Evolutionary conservation across 2,113 vertebrate species (phyloP).

Genomic region (Merops nubicus): DNA sequence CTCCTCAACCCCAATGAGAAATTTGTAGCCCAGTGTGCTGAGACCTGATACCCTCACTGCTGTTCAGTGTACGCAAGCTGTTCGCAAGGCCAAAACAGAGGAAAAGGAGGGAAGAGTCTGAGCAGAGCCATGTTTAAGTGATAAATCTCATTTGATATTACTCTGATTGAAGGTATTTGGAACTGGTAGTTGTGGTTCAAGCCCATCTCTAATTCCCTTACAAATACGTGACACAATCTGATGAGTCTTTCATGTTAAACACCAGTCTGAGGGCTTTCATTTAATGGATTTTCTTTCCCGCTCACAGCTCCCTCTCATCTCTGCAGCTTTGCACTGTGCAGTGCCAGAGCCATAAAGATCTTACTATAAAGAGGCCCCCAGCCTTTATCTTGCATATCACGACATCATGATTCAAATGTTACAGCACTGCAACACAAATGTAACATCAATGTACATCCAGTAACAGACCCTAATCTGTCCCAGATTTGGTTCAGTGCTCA

Average conservation of each 20-base stretch:
- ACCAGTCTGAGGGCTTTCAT: not conserved
- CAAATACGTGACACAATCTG: not conserved
- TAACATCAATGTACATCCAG: slow-evolving; percentile 70
- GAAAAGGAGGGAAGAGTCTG: not conserved
- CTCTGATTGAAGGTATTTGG: not conserved
- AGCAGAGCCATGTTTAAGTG: not conserved
- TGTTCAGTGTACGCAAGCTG: not conserved
- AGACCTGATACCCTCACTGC: not conserved
- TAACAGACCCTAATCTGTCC: slow-evolving; percentile 59
- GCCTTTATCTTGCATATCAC: slow-evolving; percentile 57
- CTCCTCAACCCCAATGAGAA: rapidly evolving
- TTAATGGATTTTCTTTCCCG: slow-evolving; percentile 10
- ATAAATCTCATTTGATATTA: not conserved
- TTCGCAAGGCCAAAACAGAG: not conserved
- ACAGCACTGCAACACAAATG: slow-evolving; percentile 63
- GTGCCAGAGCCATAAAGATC: slow-evolving; percentile 44
- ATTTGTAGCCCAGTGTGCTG: not conserved
- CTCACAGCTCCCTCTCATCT: slow-evolving; percentile 46
- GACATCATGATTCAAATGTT: slow-evolving; percentile 64
- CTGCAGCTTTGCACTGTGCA: slow-evolving; percentile 22
- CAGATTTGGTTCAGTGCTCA: slow-evolving; percentile 59
- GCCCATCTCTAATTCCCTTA: not conserved
- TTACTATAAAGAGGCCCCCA: slow-evolving; percentile 23
- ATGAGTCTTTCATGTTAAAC: not conserved
- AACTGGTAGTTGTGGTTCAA: not conserved